Conservation (phyloP, 2,113 vertebrate genomes). For the Alces alces region DNA sequence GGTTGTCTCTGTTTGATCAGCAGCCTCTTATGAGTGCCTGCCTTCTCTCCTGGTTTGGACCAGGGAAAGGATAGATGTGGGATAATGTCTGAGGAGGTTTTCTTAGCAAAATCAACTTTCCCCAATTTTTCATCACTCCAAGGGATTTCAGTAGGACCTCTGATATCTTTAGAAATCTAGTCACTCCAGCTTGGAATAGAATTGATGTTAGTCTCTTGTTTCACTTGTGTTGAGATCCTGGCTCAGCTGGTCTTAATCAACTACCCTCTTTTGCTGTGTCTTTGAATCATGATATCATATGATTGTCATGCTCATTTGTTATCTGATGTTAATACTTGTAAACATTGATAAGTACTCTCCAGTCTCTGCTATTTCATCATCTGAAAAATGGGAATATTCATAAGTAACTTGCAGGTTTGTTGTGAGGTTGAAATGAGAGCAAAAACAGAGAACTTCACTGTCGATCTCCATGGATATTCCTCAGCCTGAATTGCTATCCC, state of each 20-base stretch:
- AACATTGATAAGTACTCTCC: not conserved
- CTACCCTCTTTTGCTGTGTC: not conserved
- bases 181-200: not conserved
- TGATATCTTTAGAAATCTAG: not conserved
- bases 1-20: slow-evolving; percentile 59
- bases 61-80: not conserved
- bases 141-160: not conserved
- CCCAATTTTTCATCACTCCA: not conserved
- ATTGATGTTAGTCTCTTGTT: not conserved
- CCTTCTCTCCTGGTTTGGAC: slow-evolving; percentile 3
- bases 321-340: not conserved
- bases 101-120: not conserved
- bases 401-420: not conserved
- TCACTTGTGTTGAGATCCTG: not conserved
- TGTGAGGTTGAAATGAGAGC: not conserved
- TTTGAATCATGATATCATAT: not conserved
- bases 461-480: not conserved
- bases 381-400: not conserved
- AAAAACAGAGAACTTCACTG: not conserved
- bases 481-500: not conserved
- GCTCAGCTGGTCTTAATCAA: not conserved
- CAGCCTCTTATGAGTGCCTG: not conserved
- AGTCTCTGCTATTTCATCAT: not conserved
- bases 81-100: not conserved
- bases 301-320: not conserved